Evolutionary conservation across 1,140 invertebrate species (phyloP).

Genomic region (Microplitis demolitor): DNA sequence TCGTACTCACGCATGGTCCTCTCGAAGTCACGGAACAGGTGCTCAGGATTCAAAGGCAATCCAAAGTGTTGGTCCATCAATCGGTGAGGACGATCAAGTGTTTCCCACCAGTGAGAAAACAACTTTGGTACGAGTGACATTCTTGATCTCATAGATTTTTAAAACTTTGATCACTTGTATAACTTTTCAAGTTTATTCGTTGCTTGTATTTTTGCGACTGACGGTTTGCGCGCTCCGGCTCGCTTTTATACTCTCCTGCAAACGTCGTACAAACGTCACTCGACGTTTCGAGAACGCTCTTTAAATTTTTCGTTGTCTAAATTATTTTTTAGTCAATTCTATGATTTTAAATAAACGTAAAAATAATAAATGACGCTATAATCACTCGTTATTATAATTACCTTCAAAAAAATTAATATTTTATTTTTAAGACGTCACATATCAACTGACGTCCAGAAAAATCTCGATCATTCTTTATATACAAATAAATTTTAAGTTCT

Average conservation of each 20-base stretch:
- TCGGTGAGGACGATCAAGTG: constrained; percentile 43
- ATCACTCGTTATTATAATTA: too few relatives aligned
- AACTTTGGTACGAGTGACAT: constrained; percentile 47
- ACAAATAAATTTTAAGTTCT: too few relatives aligned
- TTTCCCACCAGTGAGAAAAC: constrained; percentile 52
- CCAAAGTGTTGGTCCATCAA: constrained; percentile 52
- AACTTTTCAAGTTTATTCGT: constrained; percentile 2
- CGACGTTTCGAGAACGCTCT: constrained; percentile 8
- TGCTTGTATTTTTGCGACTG: constrained; percentile 24
- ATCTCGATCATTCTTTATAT: too few relatives aligned
- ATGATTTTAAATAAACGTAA: too few relatives aligned
- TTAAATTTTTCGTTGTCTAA: not conserved
- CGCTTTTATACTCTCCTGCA: constrained; percentile 15
- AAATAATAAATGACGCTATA: too few relatives aligned
- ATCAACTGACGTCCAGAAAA: too few relatives aligned
- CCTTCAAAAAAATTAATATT: too few relatives aligned
- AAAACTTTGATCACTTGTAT: not conserved
- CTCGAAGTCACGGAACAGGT: constrained; percentile 27
- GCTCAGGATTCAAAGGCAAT: constrained; percentile 37
- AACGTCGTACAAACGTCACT: not conserved
- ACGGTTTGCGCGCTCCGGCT: constrained; percentile 10
- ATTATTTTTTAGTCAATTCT: not conserved
- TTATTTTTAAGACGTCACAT: too few relatives aligned
- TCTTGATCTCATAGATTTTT: constrained; percentile 42
- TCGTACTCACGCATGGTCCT: constrained; percentile 16